Conservation (phyloP, 2,113 vertebrate species). For the Trachemys scripta region DNA sequence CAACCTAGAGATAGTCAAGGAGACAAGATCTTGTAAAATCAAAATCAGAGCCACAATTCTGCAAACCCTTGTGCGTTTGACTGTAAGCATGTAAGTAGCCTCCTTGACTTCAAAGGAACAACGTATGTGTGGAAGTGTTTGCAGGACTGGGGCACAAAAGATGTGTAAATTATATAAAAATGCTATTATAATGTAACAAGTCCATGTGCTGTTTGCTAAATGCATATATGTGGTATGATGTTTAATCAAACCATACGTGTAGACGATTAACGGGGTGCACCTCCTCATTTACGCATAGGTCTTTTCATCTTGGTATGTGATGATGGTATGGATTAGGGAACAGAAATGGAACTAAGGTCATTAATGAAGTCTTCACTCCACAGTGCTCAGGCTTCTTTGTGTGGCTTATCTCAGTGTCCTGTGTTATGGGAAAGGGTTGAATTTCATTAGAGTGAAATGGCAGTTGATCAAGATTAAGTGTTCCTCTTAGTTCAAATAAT, state of each 20-base stretch:
- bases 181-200: fast-evolving
- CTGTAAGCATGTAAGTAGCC: background rate
- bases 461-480: slow-evolving; percentile 41
- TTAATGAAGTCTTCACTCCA: background rate
- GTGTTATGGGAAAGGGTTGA: background rate
- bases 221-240: fast-evolving
- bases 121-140: background rate
- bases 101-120: background rate
- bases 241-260: background rate
- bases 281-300: background rate
- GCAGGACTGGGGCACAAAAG: background rate
- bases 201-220: background rate
- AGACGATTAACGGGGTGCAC: background rate
- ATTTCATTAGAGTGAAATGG: slow-evolving; percentile 35
- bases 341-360: background rate
- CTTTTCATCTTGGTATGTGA: background rate
- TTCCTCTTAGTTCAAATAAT: slow-evolving; percentile 44
- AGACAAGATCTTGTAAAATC: background rate
- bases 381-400: background rate
- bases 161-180: background rate
- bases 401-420: background rate
- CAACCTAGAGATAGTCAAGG: background rate
- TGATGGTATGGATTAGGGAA: background rate
- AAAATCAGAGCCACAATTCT: background rate
- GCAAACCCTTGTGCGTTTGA: background rate